Evolutionary conservation across 2,797 vertebrate species (phyloP).

Genomic region (Bovichtus diacanthus): DNA sequence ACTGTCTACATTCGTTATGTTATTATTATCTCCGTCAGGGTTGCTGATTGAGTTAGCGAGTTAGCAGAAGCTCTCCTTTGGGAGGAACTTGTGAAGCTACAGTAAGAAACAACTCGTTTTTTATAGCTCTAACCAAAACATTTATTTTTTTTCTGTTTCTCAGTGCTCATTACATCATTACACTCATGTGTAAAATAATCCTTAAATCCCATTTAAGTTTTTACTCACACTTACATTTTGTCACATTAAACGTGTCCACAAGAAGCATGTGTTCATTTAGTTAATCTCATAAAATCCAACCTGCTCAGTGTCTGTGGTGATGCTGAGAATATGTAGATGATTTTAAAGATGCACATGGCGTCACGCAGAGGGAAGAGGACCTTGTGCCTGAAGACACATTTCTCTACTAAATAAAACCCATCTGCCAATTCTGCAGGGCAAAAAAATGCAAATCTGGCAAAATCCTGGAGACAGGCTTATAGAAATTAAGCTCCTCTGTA

Average conservation of each 20-base stretch:
- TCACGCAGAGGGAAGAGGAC: slow-evolving; percentile 32
- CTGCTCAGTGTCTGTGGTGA: slow-evolving; percentile 8
- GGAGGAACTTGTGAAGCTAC: neutral
- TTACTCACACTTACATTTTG: neutral
- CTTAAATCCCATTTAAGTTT: neutral
- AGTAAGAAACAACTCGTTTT: neutral
- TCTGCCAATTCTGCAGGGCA: slow-evolving; percentile 39
- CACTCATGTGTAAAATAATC: neutral
- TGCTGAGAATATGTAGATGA: slow-evolving; percentile 40
- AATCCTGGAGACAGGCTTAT: slow-evolving; percentile 42
- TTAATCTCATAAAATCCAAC: slow-evolving; percentile 21
- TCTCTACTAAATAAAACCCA: slow-evolving; percentile 53
- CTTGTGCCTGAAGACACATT: slow-evolving; percentile 37
- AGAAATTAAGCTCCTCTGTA: slow-evolving; percentile 46
- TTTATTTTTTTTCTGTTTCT: neutral
- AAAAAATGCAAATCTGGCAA: slow-evolving; percentile 48
- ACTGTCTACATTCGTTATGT: neutral
- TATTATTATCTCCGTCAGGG: neutral
- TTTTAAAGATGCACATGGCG: slow-evolving; percentile 38
- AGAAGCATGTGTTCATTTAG: neutral
- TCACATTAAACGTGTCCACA: neutral
- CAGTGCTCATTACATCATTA: neutral
- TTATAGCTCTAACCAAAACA: neutral
- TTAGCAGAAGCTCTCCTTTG: neutral
- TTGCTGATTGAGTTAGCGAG: slow-evolving; percentile 3